These are phyloP conservation scores for Drosophila algonquin DNA, from an alignment of 2,888 invertebrate genomes.

Conservation along the genomic window DNA sequence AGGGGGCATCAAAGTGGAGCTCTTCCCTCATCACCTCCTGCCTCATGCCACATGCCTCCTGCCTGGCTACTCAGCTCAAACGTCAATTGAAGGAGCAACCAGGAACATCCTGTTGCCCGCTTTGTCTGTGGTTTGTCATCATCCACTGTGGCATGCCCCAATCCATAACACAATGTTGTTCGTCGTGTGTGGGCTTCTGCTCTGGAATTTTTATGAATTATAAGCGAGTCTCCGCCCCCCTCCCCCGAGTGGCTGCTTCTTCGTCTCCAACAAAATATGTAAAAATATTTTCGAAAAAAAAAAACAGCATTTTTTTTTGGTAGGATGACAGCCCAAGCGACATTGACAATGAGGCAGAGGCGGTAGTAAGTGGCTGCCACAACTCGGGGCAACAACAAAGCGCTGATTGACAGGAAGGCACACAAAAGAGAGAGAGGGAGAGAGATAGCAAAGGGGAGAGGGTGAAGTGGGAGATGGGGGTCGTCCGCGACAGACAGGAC, in stretches of 20 bases:
- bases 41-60: not conserved
- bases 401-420: constrained; percentile 73
- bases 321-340: constrained; percentile 47
- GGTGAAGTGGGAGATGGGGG: constrained; percentile 23
- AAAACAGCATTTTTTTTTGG: constrained; percentile 8
- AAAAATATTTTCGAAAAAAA: constrained; percentile 59
- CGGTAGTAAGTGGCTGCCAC: constrained; percentile 73
- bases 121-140: constrained; percentile 71
- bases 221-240: constrained; percentile 31
- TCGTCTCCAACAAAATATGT: constrained; percentile 48
- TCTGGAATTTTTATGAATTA: constrained; percentile 74
- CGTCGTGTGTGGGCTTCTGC: constrained; percentile 54
- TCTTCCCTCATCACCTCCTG: constrained; percentile 18
- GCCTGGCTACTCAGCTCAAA: constrained; percentile 50
- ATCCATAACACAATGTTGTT: not conserved
- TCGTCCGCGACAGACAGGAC: constrained; percentile 11
- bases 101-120: constrained; percentile 57
- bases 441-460: not conserved
- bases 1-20: constrained; percentile 24
- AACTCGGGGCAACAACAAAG: constrained; percentile 64
- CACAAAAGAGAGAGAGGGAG: constrained; percentile 16
- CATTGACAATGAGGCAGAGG: constrained; percentile 74
- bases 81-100: constrained; percentile 49
- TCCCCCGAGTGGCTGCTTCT: constrained; percentile 9
- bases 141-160: constrained; percentile 27